Evolutionary conservation across 2,113 vertebrate species (phyloP), one percentile per base, ranked within the genome.

Genomic region (Mungos mungo): DNA sequence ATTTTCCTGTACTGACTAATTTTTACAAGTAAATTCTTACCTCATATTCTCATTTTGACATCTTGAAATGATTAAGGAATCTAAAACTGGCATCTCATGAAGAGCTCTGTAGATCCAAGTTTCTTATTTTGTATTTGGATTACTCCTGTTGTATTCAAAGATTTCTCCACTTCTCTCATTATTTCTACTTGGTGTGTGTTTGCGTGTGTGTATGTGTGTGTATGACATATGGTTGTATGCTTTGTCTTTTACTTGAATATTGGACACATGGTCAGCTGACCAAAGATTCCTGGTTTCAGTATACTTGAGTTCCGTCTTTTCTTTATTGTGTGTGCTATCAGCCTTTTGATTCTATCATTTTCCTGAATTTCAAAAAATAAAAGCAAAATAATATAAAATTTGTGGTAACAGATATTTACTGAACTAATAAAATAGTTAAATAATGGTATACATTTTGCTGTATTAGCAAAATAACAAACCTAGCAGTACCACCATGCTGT

Each of bases 11-110:
- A 72, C 27, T 91, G 29, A 76, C 23, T 69, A 45, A 41, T 85
- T 96, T 96, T 45, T 86, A 50, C 23, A 86, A 45, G 52, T 57
- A 66, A 80, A 60, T 82, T 91, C 54, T 94, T 86, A 57, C 16
- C 16, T 74, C 21, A 31, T 18, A 38, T 80, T 95, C 79, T 85
- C n/a, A 74, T 93, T 91, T 74, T 72, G 72, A 80, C n/a, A 31
- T 71, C 29, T 80, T 65, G 35, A 86, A 85, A 57, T 85, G 52
- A 92, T 60, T 86, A 72, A 85, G 31, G 19, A 72, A 21, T 85
- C 85, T 83, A 7, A 54, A 38, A 38, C 35, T 83, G 18, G 29
- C 14, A 29, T 83, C 65, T 38, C 12, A n/a, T 60, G 14, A 68
- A 66, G 31, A 74, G 2, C 16, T 74, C 80, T 84, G 2, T 81